Base-by-base conservation (phyloP, 2,797 vertebrate genomes). In the Ctenopoma kingsleyae region DNA sequence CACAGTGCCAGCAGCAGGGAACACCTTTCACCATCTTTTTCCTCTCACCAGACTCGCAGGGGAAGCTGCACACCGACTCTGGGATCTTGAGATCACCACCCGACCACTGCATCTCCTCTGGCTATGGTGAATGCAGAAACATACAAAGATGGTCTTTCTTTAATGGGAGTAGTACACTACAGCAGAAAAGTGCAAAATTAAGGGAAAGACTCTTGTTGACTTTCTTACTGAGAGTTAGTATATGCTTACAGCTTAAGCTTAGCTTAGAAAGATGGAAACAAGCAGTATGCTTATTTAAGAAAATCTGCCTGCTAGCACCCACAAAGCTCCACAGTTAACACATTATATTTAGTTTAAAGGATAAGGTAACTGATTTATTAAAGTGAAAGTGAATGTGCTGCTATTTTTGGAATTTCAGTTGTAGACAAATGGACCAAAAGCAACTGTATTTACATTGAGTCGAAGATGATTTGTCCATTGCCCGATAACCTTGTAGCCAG, bases 1-100 rank as follows among this genome's bases (percentile, higher is more conserved):
- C 98, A 0, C 98, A 99, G 91, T 99, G 97, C 98, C 98, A 99
- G 86, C 98, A 99, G 94, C 97, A 99, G 3, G 97, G 96, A 67
- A 98, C 97, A 3, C 97, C 98, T 83, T 99, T 99, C 83, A 98
- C 97, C 55, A 96, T 93, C 92, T 98, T 98, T 86, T 98, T 99
- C 87, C 97, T 89, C 75, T 97, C 95, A 0, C 97, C 97, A 0
- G 95, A 71, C 23, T 95, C 90, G 0, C 97, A 98, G 0, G 97
- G 97, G 4, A 96, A 95, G 73, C 96, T 97, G 91, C 97, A 98
- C 38, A 95, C 96, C 0, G 96, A 97, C 0, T 91, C 86, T 0
- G 97, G 97, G 15, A 95, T 86, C 50, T 85, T 92, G 1, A 0
- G 89, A 40, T 93, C 85, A 0, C 94, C 95, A 0, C 94, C 95